Evolutionary conservation across 2,113 vertebrate species (phyloP), one percentile per base, ranked within the genome.

Genomic region (Alligator mississippiensis): DNA sequence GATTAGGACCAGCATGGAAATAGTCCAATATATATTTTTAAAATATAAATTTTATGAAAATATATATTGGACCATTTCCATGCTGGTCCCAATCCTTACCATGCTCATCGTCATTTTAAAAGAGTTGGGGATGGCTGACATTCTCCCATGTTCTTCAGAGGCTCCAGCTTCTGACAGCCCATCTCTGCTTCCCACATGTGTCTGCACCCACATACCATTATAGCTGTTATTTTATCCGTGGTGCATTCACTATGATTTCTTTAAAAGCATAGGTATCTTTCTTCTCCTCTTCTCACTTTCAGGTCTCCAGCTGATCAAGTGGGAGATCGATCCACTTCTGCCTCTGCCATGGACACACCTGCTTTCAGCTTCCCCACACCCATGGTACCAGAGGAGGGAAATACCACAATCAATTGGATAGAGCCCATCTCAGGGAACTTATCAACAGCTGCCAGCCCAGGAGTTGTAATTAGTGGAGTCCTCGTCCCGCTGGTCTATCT

Each of bases 401-500:
- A 98, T 66, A 28, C 89, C 93, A 98, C 98, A 61, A 89, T 30
- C 3, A 86, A 80, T 94, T 97, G 98, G 97, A 84, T 88, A 85
- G 89, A 13, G 59, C 90, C 91, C 83, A 38, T 82, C 63, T 75
- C 21, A 18, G 93, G 92, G n/a, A 98, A 98, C 24, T 1, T 5
- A 27, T 97, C 98, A 1, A 75, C 54, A 17, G 89, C 75, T 0
- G 0, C 81, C 1, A 95, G 93, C 25, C 95, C 95, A 0, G 96
- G 97, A 25, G 96, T 98, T 47, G 98, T 97, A 9, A 83, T 98
- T 95, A 98, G 98, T 0, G 96, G 98, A 24, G 81, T 99, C n/a
- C 98, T 99, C 81, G 99, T 99, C 90, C 98, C 99, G 0, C 93
- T 99, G 62, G 98, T 99, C 84, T 99, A 99, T 88, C 97, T 98